Conservation (phyloP, 2,888 invertebrate species). For the Reticulitermes lucifugus region DNA sequence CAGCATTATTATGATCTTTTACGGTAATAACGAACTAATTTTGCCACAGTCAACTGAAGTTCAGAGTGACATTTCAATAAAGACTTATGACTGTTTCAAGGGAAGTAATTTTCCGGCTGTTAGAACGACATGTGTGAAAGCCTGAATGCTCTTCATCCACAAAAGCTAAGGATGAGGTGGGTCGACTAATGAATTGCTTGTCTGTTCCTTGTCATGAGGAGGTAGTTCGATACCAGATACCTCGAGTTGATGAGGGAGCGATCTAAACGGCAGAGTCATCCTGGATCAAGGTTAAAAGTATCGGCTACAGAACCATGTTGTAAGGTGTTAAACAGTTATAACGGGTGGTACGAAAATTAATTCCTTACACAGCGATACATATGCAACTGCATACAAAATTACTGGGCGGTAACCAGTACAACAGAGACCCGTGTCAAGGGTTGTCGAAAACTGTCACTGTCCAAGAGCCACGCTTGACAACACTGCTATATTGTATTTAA, state of each 20-base stretch:
- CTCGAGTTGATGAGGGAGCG: conserved; percentile 18
- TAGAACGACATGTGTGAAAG: conserved; percentile 23
- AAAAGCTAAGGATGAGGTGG: conserved; percentile 7
- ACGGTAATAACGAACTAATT: conserved; percentile 9
- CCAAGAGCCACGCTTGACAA: too few species aligned
- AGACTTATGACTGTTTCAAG: not conserved
- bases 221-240: conserved; percentile 22
- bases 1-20: not conserved
- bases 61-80: conserved; percentile 14
- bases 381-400: too few species aligned
- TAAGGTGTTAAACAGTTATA: not conserved
- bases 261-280: conserved; percentile 43
- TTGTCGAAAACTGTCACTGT: too few species aligned
- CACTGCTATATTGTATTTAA: too few species aligned
- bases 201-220: conserved; percentile 44
- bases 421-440: too few species aligned
- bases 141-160: not conserved
- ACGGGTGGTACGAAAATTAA: not conserved
- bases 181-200: conserved; percentile 45
- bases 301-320: not conserved
- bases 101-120: conserved; percentile 37
- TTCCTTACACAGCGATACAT: not conserved
- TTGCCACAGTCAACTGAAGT: not conserved
- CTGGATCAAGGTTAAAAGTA: conserved; percentile 42
- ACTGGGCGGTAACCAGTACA: too few species aligned